Conservation (phyloP, 1,140 invertebrate species). For the Berghia stephanieae region DNA sequence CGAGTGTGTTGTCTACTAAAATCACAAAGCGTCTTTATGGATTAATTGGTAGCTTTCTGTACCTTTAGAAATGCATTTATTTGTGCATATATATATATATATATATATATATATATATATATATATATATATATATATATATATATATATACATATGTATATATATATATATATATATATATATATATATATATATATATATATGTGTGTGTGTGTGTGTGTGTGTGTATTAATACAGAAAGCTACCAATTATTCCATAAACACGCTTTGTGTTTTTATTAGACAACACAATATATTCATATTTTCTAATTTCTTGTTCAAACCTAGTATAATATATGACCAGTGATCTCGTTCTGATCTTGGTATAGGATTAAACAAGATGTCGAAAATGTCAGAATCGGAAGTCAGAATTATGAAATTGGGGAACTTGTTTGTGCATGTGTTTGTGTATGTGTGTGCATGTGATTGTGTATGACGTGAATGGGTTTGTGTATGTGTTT, state of each 20-base stretch:
- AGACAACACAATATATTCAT: too few relatives aligned
- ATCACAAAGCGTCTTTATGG: background rate
- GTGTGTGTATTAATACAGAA: conserved; percentile 14
- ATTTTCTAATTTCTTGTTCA: too few relatives aligned
- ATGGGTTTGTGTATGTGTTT: background rate
- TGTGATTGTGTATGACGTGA: too few relatives aligned
- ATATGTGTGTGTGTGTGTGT: background rate
- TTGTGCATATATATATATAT: background rate
- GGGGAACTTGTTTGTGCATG: background rate
- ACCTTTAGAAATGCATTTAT: background rate
- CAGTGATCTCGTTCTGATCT: too few relatives aligned
- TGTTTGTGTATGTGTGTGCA: background rate
- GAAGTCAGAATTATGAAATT: too few relatives aligned
- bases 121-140: background rate
- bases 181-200: background rate
- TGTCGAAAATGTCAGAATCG: too few relatives aligned
- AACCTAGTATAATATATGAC: too few relatives aligned
- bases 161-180: background rate
- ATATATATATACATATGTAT: conserved; percentile 4
- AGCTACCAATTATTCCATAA: too few relatives aligned
- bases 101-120: conserved; percentile 6
- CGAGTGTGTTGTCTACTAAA: background rate
- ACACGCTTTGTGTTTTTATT: too few relatives aligned
- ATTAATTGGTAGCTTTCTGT: background rate
- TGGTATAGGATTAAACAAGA: too few relatives aligned